Conservation (phyloP, 2,888 invertebrate genomes). For the Sacculina carcini region DNA sequence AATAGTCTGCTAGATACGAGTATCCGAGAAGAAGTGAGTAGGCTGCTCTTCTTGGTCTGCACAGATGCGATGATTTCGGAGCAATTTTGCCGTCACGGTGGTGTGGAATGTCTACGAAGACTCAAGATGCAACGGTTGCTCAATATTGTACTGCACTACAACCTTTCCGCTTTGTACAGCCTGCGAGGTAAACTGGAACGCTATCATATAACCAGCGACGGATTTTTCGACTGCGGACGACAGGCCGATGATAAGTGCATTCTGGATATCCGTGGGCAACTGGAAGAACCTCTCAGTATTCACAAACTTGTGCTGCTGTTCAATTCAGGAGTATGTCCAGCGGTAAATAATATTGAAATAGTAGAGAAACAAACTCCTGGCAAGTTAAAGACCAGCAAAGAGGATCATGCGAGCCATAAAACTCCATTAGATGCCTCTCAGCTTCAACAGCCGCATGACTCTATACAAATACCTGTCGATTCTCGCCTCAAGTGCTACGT, state of each 20-base stretch:
- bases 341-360: neutral
- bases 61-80: too few species aligned
- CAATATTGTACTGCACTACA: neutral
- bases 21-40: too few species aligned
- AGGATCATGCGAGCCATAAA: neutral
- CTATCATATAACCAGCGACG: neutral
- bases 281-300: neutral
- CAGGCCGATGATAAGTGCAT: neutral
- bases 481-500: neutral
- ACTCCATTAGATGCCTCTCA: too few species aligned
- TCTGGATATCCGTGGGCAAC: neutral
- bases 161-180: neutral
- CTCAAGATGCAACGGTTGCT: neutral
- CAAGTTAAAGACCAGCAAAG: neutral
- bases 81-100: neutral
- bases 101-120: neutral
- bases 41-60: too few species aligned
- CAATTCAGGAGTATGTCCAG: neutral
- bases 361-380: neutral
- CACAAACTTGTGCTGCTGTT: neutral
- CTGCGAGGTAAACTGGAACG: neutral
- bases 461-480: neutral
- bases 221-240: conserved; percentile 1
- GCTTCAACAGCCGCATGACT: too few species aligned
- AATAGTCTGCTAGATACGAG: too few species aligned